These are phyloP conservation scores for Omphaloscelis lunosa DNA, from an alignment of 2,888 invertebrate species.

Conservation along the genomic window DNA sequence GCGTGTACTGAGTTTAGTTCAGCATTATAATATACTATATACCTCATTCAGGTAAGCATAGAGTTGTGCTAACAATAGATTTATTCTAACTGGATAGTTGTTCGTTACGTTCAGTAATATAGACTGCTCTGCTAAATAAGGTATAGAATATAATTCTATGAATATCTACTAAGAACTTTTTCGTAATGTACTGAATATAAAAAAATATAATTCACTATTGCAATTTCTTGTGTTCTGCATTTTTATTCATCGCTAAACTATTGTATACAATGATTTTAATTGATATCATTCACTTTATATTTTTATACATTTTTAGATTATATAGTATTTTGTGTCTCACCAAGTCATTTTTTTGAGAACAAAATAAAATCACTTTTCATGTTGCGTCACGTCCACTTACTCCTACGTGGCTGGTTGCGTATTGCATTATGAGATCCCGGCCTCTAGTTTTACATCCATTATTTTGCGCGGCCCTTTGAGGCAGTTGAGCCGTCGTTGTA, in stretches of 20 bases:
- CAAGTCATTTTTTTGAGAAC: constrained; percentile 83
- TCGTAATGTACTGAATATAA: constrained; percentile 83
- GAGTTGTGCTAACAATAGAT: constrained; percentile 3
- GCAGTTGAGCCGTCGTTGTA: constrained; percentile 96
- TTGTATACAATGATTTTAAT: constrained; percentile 82
- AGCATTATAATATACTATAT: constrained; percentile 76
- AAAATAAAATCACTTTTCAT: constrained; percentile 90
- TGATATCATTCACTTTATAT: constrained; percentile 84
- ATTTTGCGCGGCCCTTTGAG: constrained; percentile 88
- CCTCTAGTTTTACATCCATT: constrained; percentile 88
- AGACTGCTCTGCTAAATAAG: constrained; percentile 46
- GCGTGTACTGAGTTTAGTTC: constrained; percentile 76
- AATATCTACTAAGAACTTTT: constrained; percentile 71
- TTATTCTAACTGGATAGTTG: constrained; percentile 15
- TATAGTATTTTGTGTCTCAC: constrained; percentile 76
- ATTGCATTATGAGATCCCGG: constrained; percentile 89
- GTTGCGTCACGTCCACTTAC: constrained; percentile 83
- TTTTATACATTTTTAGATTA: constrained; percentile 84
- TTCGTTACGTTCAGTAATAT: constrained; percentile 14
- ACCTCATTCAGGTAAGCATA: constrained; percentile 45
- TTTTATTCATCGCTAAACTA: constrained; percentile 81
- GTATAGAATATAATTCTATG: constrained; percentile 69
- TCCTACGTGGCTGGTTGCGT: constrained; percentile 74
- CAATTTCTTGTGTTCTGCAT: constrained; percentile 86
- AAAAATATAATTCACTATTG: constrained; percentile 89